Evolutionary conservation across 2,113 vertebrate genomes (phyloP).

Genomic region (Calyptommatus sinebrachiatus): DNA sequence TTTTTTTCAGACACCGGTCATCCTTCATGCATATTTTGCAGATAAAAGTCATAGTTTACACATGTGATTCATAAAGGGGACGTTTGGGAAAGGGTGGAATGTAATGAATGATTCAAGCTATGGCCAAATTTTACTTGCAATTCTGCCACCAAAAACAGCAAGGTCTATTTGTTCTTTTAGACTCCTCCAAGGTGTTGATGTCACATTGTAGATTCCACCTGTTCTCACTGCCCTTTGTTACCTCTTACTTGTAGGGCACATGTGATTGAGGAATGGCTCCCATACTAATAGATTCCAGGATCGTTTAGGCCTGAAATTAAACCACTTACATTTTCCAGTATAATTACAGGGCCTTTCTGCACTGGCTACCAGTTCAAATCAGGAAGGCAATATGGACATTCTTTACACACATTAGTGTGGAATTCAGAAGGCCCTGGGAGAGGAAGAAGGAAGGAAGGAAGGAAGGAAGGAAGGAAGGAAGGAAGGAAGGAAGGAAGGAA

Average conservation of each 20-base stretch:
- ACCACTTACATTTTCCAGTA: too few relatives aligned
- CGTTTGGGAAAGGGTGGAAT: not conserved
- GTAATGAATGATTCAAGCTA: not conserved
- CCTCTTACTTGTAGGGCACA: not conserved
- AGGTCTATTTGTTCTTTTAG: not conserved
- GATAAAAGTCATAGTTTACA: not conserved
- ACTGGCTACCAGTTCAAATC: too few relatives aligned
- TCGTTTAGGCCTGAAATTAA: not conserved
- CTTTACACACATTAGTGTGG: too few relatives aligned
- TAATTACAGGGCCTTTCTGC: too few relatives aligned
- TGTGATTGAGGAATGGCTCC: not conserved
- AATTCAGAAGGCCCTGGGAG: too few relatives aligned
- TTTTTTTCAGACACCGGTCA: not conserved
- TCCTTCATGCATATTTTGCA: not conserved
- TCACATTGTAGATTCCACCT: not conserved
- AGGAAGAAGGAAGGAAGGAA: too few relatives aligned
- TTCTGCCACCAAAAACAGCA: not conserved
- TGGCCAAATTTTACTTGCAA: not conserved
- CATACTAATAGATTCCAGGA: not conserved
- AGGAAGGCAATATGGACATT: too few relatives aligned
- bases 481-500: too few relatives aligned
- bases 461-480: too few relatives aligned
- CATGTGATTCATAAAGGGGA: not conserved
- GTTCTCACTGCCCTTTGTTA: not conserved
- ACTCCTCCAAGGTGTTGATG: not conserved